A percentile compares a stretch with the other conserved stretches of the same genome.
Conservation (phyloP, 1,140 invertebrate species). For the Drosophila guanche region DNA sequence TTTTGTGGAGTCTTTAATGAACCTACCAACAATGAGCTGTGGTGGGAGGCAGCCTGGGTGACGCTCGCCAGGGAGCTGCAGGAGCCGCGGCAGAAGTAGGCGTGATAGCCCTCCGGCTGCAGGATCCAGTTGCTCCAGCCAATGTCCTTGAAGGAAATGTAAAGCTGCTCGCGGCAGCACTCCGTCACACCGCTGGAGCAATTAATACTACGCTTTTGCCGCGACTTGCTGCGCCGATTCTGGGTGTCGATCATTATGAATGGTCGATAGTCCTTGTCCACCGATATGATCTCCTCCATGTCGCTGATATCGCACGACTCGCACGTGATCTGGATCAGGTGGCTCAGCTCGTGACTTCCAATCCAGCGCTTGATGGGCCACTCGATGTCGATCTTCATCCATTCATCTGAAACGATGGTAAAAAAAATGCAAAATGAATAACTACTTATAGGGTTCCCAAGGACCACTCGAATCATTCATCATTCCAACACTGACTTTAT, state of each 20-base stretch:
- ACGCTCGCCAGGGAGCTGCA: conserved; percentile 89
- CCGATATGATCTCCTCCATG: conserved; percentile 84
- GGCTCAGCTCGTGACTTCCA: conserved; percentile 86
- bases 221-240: conserved; percentile 84
- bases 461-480: too few species aligned
- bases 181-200: conserved; percentile 88
- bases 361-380: conserved; percentile 90
- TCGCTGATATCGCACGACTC: conserved; percentile 88
- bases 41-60: conserved; percentile 86
- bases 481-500: background rate
- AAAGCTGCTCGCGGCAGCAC: conserved; percentile 92
- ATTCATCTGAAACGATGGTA: conserved; percentile 87
- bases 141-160: conserved; percentile 92
- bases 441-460: too few species aligned
- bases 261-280: conserved; percentile 87
- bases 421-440: background rate
- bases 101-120: conserved; percentile 90
- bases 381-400: conserved; percentile 90
- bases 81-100: conserved; percentile 92
- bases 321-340: conserved; percentile 90
- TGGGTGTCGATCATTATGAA: conserved; percentile 90
- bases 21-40: conserved; percentile 89
- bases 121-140: conserved; percentile 96
- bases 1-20: background rate
- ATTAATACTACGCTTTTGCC: conserved; percentile 88